Base-by-base conservation (phyloP, 2,888 invertebrate species). In the Idaea aversata region DNA sequence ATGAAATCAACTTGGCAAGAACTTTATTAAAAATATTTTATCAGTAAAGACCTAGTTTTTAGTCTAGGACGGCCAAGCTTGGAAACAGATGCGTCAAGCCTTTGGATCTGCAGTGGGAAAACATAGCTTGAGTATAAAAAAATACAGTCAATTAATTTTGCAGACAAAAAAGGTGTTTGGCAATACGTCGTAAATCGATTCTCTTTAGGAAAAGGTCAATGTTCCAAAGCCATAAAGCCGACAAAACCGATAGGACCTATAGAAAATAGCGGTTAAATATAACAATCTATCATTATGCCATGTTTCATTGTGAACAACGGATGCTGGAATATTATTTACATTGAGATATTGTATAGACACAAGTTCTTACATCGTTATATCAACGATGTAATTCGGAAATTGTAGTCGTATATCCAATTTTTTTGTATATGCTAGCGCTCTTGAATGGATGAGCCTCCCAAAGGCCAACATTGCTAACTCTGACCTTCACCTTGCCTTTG, bases 251-350 rank as follows among this genome's bases (percentile, higher is more conserved):
- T 72, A 66, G 68, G 47, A 47, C 67, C 74, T 67, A 71, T 63
- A 78, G 80, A 84, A 83, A 86, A 81, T 80, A 72, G 70, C 78
- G 75, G 80, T 81, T 81, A 84, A 87, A 84, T 84, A 80, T 78
- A 84, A 80, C 84, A 83, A 91, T 91, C 85, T 79, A 91, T 91
- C 90, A 88, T 79, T 74, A 78, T 82, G 78, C 79, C 82, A 83
- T 84, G 83, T 82, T 86, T 87, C 86, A 88, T 89, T 88, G 83
- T 88, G 78, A 75, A 79, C 82, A 71, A 79, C 77, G 84, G 84
- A 88, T 86, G 84, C 85, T 83, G 80, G 85, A 77, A 85, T 85
- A 88, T 87, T 90, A 89, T 90, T 90, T 90, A 88, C 88, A 87
- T 87, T 84, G 82, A 87, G 90, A 90, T 90, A 88, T 91, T 90